Evolutionary conservation across 2,113 vertebrate species (phyloP), one percentile per base, ranked within the genome.

Genomic region (Haplochromis burtoni): DNA sequence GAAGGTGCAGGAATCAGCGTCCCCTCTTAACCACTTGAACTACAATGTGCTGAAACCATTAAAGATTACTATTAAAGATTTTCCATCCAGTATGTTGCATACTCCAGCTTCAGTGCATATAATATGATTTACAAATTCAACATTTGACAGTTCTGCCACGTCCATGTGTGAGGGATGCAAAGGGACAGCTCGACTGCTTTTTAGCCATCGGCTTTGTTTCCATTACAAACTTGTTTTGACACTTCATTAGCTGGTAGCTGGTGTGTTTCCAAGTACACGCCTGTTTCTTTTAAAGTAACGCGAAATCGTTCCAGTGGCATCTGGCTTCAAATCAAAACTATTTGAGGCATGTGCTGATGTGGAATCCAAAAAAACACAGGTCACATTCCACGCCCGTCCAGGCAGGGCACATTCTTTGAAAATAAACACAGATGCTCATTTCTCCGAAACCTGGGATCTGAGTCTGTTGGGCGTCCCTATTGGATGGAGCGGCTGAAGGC

Each of bases 211-310:
- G 35, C 24, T 73, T 81, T 85, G 54, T 88, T 86, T 81, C 45
- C 14, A 78, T 82, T 35, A 33, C 81, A 88, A 68, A 71, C 76
- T 88, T 86, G 85, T 87, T 92, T 91, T 89, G 80, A 82, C 33
- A 49, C 40, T 79, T 7, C 40, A 57, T 63, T 49, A 83, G 13
- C 3, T 51, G 3, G 16, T 38, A n/a, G 29, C 33, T 79, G 79
- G 24, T 29, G 6, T 26, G 24, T 26, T 33, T 61, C 63, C 73
- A 85, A 66, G 73, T 49, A 38, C 87, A 29, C 14, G 42, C 71
- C 71, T 47, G 4, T 83, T 79, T 86, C 91, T 68, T 80, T 61
- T 79, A 47, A 49, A 73, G 71, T 19, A 42, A 86, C 16, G n/a
- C 5, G 1, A 86, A 68, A 88, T 81, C 2, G 12, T 71, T 59